Base-by-base conservation (phyloP, 2,797 vertebrate genomes). In the Acipenser oxyrinchus region DNA sequence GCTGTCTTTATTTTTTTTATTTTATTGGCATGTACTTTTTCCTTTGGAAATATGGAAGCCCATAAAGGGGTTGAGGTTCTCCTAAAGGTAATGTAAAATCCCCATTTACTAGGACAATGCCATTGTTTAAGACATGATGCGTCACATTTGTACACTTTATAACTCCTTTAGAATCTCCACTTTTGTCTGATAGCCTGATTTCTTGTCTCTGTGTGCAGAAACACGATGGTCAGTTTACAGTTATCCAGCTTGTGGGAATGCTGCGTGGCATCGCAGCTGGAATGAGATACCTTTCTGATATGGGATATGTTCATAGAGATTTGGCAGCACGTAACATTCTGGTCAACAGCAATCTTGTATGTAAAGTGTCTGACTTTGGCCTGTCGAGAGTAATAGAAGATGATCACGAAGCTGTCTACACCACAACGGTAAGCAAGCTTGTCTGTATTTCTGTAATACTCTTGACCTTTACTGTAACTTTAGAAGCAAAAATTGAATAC, bases 321-420 rank as follows among this genome's bases (percentile, higher is more conserved):
- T 93, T 99, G 76, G 97, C 96, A 4, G 96, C 95, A 1, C 91
- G 95, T 60, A 99, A 99, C 88, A 93, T 99, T 85, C 94, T 99
- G 67, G 94, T 99, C 90, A 99, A 99, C 89, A 98, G 97, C 88
- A 99, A 99, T 82, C 95, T 98, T 63, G 95, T 99, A 75, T 99
- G 97, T 82, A 99, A 99, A 92, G 97, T 99, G 76, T 99, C 96
- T n/a, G 95, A 99, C 86, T 99, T 99, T 65, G 97, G 96, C 75
- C 89, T 99, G 82, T 99, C 95, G 69, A 92, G 95, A 86, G 93
- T 97, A 84, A 93, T 98, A 81, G 96, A 99, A 83, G 96, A 99
- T 65, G 97, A 99, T 81, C 92, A 95, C 0, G 96, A 98, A 85
- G 95, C 96, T 52, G 96, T 99, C 84, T 99, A 99, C 81, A 97